Base-by-base conservation (phyloP, 2,113 vertebrate species). In the Laterallus jamaicensis region DNA sequence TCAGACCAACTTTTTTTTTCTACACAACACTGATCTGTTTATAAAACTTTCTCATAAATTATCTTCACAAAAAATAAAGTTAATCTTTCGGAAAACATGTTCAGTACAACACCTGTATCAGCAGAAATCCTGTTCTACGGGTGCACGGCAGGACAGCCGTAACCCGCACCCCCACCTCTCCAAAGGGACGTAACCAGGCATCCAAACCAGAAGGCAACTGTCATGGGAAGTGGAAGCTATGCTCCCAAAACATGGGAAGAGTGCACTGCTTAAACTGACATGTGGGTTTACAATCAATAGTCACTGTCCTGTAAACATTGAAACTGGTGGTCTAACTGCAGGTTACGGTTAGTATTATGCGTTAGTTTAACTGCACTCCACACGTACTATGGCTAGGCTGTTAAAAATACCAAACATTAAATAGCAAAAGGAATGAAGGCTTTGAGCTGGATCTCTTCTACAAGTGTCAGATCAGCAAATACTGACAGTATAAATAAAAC, bases 261-360 rank as follows among this genome's bases (percentile, higher is more conserved):
- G 37, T 8, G 58, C 47, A 66, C 31, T 21, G 21, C 78, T 88
- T 81, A 60, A 81, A n/a, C n/a, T 3, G 2, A 75, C 25, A 15
- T 1, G 1, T 52, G 56, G 35, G 56, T 90, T 95, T 95, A 97
- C 94, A 97, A 96, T 97, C 95, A 97, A 93, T 88, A 94, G 94
- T 97, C 95, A 68, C 93, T 83, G 81, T 86, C 80, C 66, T 95
- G 96, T 97, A 96, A 97, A 96, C 96, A 97, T 12, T 49, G 70
- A 93, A 94, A 84, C 50, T 82, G 74, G 59, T 22, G 4, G 55
- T 92, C 79, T 86, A 95, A 86, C 40, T 90, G 82, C 86, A 93
- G 44, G 78, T 69, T 69, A 76, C 70, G 29, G 26, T 83, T 28
- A 79, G 22, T 55, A 40, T 69, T 67, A 82, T 85, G 73, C 77